phyloP scores from a whole-genome alignment of 2,113 vertebrate genomes.

The Pseudorasbora parva region DNA sequence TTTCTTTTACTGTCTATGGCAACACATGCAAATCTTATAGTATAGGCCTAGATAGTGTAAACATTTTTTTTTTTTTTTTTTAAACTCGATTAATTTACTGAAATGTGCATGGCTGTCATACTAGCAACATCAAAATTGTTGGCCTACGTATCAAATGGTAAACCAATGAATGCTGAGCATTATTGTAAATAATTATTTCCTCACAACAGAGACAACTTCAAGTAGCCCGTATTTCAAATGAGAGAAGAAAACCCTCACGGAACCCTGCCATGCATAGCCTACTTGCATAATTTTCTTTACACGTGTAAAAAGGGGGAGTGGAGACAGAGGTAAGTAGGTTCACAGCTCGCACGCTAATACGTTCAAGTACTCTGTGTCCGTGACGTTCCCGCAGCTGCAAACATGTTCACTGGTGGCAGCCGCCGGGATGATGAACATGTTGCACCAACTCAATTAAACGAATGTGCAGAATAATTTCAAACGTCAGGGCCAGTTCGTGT shows the following conservation, averaged over 20 bases:
- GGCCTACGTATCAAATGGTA: not conserved
- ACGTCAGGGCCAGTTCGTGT: not conserved
- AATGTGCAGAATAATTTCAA: not conserved
- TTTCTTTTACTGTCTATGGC: too few relatives aligned
- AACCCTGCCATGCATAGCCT: slow-evolving; percentile 7
- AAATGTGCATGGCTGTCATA: not conserved
- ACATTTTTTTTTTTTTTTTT: too few relatives aligned
- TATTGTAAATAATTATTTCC: not conserved
- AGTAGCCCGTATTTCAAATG: not conserved
- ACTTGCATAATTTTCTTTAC: slow-evolving; percentile 56
- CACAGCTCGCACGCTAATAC: not conserved
- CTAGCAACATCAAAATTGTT: not conserved
- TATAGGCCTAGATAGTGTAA: too few relatives aligned
- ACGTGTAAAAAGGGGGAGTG: slow-evolving; percentile 46
- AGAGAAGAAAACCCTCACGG: not conserved
- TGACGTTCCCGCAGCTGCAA: slow-evolving; percentile 41
- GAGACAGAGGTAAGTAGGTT: slow-evolving; percentile 18
- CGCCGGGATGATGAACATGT: not conserved
- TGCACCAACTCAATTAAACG: not conserved
- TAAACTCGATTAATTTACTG: too few relatives aligned
- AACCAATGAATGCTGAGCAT: not conserved
- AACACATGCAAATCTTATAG: too few relatives aligned
- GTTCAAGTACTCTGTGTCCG: not conserved
- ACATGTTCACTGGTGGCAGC: slow-evolving; percentile 5
- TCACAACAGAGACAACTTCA: not conserved